Evolutionary conservation across 2,888 invertebrate genomes (phyloP), one percentile per base, ranked within the genome.

Genomic region (Drosophila affinis): DNA sequence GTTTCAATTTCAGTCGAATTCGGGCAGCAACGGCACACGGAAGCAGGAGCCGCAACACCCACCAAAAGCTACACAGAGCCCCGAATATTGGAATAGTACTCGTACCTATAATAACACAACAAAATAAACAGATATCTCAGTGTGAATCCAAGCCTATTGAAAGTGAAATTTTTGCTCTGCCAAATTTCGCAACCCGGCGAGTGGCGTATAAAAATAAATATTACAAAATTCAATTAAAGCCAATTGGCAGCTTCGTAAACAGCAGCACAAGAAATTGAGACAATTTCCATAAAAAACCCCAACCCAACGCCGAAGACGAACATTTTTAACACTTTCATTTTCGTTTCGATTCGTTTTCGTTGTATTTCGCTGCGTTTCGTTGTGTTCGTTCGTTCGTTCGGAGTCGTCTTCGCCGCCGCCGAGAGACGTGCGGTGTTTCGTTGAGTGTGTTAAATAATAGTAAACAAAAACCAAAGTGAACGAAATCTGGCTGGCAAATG

Each of bases 1-100:
- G 83, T 88, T 85, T 84, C 81, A 87, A 81, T 84, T 85, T 85
- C 84, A 85, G 86, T 85, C 77, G 82, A 85, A 78, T 75, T 77
- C 86, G 83, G 81, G 84, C 84, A 81, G 81, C 86, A 84, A 75
- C 81, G 81, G 87, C 84, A 80, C 45, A 85, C 85, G 87, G 85
- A 87, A 85, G 85, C 87, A 80, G 76, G 72, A 65, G 77, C 77
- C 74, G 77, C 75, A 75, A 72, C 77, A 77, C 72, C 70, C 68
- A 17, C 9, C 52, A 64, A 53, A 46, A 57, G 10, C 3, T 3
- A 32, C 32, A 32, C 24, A 24, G 24, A 29, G 2, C 9, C 29
- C 29, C 29, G 2, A 29, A 12, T 34, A 34, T 39, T 39, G n/a
- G 39, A 39, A 39, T 39, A 39, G n/a, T n/a, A 34, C 34, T 4